Evolutionary conservation across 2,113 vertebrate genomes (phyloP).

Genomic region (Phrynosoma platyrhinos): DNA sequence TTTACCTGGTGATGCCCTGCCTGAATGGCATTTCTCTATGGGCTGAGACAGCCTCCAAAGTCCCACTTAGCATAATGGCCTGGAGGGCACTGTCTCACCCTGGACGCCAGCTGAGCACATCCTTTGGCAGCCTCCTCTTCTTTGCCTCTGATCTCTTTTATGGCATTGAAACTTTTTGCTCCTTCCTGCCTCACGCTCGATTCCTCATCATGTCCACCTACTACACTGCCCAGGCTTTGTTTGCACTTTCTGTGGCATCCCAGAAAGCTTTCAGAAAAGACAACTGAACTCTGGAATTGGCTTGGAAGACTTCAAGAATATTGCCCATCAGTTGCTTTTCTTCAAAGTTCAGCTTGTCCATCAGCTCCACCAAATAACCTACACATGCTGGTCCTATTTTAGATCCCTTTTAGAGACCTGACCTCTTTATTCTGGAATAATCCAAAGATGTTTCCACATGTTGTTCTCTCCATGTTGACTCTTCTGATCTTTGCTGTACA

Average conservation of each 20-base stretch:
- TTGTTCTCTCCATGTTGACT: not conserved
- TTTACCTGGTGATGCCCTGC: slow-evolving; percentile 73
- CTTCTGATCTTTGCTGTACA: too few species aligned
- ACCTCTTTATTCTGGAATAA: not conserved
- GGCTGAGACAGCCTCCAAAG: slow-evolving; percentile 71
- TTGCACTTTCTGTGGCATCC: slow-evolving; percentile 62
- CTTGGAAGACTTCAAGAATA: too few species aligned
- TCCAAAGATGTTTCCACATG: too few species aligned
- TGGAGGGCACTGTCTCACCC: slow-evolving; percentile 66
- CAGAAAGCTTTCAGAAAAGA: not conserved
- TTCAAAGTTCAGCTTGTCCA: not conserved
- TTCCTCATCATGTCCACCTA: slow-evolving; percentile 82
- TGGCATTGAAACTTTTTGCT: slow-evolving; percentile 77
- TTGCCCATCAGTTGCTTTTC: not conserved
- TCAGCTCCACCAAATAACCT: too few species aligned
- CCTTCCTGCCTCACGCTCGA: slow-evolving; percentile 39
- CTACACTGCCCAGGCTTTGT: slow-evolving; percentile 83
- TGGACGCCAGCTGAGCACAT: not conserved
- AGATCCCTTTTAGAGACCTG: not conserved
- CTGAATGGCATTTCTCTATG: slow-evolving; percentile 65
- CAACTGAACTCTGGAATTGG: not conserved
- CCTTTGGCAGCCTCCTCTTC: slow-evolving; percentile 78
- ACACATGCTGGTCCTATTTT: too few species aligned
- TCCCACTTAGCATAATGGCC: slow-evolving; percentile 74
- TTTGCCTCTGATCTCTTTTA: slow-evolving; percentile 79